These are phyloP conservation scores for Pangasius djambal DNA, from an alignment of 2,797 vertebrate species.

Conservation along the genomic window DNA sequence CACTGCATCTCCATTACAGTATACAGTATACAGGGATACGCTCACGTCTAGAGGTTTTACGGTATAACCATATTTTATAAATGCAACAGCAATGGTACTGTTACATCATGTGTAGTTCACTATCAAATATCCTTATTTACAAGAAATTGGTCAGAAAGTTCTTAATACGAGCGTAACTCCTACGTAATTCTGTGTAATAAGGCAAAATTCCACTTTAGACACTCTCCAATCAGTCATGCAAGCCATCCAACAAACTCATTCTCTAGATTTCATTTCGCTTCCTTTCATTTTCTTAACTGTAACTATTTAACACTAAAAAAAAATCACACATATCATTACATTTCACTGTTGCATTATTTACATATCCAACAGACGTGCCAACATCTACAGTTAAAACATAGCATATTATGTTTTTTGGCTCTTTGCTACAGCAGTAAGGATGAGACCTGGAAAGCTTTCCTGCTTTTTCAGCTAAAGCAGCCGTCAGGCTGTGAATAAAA, in stretches of 20 bases:
- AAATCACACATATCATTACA: not conserved
- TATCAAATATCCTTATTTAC: not conserved
- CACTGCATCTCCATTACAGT: not conserved
- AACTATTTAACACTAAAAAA: not conserved
- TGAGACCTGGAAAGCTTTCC: not conserved
- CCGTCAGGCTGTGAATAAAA: not conserved
- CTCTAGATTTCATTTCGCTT: not conserved
- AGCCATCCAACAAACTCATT: not conserved
- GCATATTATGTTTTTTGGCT: not conserved
- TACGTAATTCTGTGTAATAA: not conserved
- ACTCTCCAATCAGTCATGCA: not conserved
- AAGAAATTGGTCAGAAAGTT: not conserved
- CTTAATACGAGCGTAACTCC: not conserved
- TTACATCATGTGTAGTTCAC: not conserved
- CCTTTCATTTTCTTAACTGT: not conserved
- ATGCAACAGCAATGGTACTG: not conserved
- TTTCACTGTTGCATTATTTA: not conserved
- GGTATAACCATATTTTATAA: not conserved
- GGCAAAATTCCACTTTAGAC: not conserved
- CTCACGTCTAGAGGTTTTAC: not conserved
- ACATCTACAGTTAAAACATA: conserved; percentile 3
- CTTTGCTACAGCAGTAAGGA: not conserved
- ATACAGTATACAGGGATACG: not conserved
- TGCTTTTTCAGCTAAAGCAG: not conserved
- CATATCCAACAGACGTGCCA: not conserved